These are phyloP conservation scores for Columba guinea DNA, from an alignment of 2,797 vertebrate species.

Conservation along the genomic window DNA sequence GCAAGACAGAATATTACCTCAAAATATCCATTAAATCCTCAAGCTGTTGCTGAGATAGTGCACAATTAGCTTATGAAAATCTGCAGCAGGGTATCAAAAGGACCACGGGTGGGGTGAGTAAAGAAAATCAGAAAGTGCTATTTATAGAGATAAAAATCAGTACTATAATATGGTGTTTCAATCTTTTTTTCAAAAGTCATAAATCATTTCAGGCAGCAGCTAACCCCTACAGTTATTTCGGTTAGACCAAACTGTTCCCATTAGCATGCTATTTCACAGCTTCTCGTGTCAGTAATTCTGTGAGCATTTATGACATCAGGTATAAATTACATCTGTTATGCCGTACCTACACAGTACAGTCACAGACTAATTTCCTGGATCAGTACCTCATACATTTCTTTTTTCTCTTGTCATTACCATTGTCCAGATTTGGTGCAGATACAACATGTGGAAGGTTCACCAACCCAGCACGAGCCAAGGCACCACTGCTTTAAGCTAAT, in stretches of 20 bases:
- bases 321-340: fast-evolving
- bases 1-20: background rate
- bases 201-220: background rate
- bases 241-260: background rate
- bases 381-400: background rate
- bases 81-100: background rate
- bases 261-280: background rate
- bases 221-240: background rate
- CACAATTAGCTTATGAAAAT: background rate
- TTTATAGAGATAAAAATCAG: background rate
- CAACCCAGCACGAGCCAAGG: background rate
- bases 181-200: background rate
- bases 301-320: background rate
- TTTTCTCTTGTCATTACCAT: background rate
- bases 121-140: background rate
- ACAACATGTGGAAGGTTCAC: background rate
- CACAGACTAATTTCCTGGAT: background rate
- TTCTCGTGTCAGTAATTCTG: background rate
- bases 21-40: background rate
- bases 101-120: fast-evolving
- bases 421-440: background rate
- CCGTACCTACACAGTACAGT: background rate
- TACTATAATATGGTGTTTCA: background rate
- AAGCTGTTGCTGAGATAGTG: background rate
- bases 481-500: background rate